These are phyloP conservation scores for Ennomos fuscantarius DNA, from an alignment of 2,888 invertebrate genomes.

Conservation along the genomic window DNA sequence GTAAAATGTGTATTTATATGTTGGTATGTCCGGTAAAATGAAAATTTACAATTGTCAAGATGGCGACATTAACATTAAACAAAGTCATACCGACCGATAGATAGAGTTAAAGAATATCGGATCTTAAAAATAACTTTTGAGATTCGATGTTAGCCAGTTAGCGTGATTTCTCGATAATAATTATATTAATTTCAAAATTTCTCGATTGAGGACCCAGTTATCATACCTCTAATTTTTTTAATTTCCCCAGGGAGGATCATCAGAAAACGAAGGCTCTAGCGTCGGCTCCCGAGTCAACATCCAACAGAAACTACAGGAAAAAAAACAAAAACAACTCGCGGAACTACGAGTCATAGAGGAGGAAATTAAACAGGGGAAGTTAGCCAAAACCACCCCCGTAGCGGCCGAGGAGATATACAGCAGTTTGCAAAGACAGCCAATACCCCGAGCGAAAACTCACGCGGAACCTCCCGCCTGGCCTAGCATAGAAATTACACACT, in stretches of 20 bases:
- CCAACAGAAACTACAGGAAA: slow-evolving; percentile 94
- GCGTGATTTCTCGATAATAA: no score
- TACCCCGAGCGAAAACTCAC: slow-evolving; percentile 89
- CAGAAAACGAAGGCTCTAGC: slow-evolving; percentile 91
- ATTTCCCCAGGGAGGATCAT: slow-evolving; percentile 84
- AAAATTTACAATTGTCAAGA: no score
- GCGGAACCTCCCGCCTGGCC: slow-evolving; percentile 84
- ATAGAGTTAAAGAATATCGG: no score
- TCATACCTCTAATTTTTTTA: neutral
- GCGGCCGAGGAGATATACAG: slow-evolving; percentile 84
- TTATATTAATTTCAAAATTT: neutral
- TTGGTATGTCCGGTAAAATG: no score
- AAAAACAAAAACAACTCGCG: slow-evolving; percentile 94
- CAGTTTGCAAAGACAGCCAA: slow-evolving; percentile 86
- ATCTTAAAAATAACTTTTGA: no score
- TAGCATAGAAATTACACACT: slow-evolving; percentile 73
- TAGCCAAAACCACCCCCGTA: slow-evolving; percentile 83
- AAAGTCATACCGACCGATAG: no score
- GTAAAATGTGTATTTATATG: no score
- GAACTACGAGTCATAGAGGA: slow-evolving; percentile 92
- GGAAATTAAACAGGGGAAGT: slow-evolving; percentile 93
- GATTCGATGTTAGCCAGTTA: no score
- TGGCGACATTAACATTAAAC: no score
- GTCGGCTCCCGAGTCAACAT: slow-evolving; percentile 92
- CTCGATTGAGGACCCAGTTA: neutral